These are phyloP conservation scores for Macrophya annulata DNA, from an alignment of 2,888 invertebrate genomes.

Conservation along the genomic window DNA sequence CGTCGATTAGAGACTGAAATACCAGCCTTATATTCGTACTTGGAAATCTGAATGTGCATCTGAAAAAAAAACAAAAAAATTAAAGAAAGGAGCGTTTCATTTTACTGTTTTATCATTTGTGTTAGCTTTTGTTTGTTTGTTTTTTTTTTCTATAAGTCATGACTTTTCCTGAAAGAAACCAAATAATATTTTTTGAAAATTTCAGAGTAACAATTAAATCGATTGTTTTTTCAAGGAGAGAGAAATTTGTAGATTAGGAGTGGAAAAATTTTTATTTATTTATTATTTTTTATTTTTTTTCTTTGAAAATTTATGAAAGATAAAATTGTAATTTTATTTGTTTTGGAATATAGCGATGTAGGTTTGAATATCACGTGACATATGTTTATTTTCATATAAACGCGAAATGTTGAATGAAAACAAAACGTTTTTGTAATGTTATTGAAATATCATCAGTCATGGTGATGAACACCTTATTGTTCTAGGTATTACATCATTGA, in stretches of 20 bases:
- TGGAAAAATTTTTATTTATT: background rate
- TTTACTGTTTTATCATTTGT: slow-evolving; percentile 63
- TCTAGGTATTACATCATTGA: slow-evolving; percentile 48
- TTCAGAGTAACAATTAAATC: background rate
- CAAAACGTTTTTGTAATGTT: slow-evolving; percentile 28
- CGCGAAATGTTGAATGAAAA: slow-evolving; percentile 32
- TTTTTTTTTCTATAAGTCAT: background rate
- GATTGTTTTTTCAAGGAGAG: background rate
- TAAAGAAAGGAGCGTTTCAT: slow-evolving; percentile 67
- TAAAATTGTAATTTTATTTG: background rate
- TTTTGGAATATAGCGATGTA: background rate
- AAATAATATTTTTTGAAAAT: background rate
- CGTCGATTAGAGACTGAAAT: slow-evolving; percentile 95
- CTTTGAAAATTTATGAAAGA: background rate
- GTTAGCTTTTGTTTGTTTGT: too few relatives aligned
- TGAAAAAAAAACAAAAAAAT: slow-evolving; percentile 81
- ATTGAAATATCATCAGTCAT: slow-evolving; percentile 35
- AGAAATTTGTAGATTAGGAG: background rate
- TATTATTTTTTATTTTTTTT: too few relatives aligned
- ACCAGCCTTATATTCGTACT: slow-evolving; percentile 97
- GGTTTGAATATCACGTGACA: background rate
- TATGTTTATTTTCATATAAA: background rate
- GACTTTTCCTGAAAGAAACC: background rate
- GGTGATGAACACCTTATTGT: background rate
- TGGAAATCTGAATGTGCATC: slow-evolving; percentile 97